A percentile compares a stretch with the other conserved stretches of the same genome.
These are phyloP conservation scores for Tetramorium parvispinum DNA, from an alignment of 1,140 invertebrate species.

Conservation along the genomic window DNA sequence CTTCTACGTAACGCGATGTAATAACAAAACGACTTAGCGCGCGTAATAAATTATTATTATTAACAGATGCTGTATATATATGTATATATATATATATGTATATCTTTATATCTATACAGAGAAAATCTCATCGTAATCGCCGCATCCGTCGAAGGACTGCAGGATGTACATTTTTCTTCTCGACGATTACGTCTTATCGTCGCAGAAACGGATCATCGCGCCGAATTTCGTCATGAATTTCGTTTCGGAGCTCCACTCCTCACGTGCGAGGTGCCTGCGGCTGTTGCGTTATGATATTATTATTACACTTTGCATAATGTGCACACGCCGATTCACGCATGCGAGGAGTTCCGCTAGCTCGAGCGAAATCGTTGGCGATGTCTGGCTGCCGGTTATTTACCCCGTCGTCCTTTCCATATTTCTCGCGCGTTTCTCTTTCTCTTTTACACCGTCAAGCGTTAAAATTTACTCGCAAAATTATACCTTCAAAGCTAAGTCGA, in stretches of 20 bases:
- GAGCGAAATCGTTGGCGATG: slow-evolving; percentile 36
- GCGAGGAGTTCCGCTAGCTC: not conserved
- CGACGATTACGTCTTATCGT: slow-evolving; percentile 17
- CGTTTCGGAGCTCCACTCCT: not conserved
- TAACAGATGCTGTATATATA: slow-evolving; percentile 39
- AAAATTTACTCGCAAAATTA: not conserved
- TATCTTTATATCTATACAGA: slow-evolving; percentile 21
- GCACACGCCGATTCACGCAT: slow-evolving; percentile 31
- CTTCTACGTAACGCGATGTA: slow-evolving; percentile 27
- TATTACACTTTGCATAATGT: not conserved
- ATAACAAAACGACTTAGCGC: slow-evolving; percentile 34
- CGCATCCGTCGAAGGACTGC: not conserved
- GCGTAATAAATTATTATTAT: slow-evolving; percentile 29
- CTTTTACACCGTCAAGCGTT: not conserved
- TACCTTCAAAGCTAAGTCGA: slow-evolving; percentile 18
- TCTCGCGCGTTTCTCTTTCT: not conserved
- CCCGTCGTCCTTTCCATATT: slow-evolving; percentile 7
- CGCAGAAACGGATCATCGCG: slow-evolving; percentile 58
- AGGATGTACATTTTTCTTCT: not conserved
- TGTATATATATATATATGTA: slow-evolving; percentile 30
- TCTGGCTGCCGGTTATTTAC: slow-evolving; percentile 11
- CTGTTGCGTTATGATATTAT: slow-evolving; percentile 9
- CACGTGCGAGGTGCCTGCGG: slow-evolving; percentile 3
- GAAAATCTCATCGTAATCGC: slow-evolving; percentile 26
- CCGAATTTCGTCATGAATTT: slow-evolving; percentile 8